Evolutionary conservation across 2,888 invertebrate genomes (phyloP), one percentile per base, ranked within the genome.

Genomic region (Drosophila infuscata): DNA sequence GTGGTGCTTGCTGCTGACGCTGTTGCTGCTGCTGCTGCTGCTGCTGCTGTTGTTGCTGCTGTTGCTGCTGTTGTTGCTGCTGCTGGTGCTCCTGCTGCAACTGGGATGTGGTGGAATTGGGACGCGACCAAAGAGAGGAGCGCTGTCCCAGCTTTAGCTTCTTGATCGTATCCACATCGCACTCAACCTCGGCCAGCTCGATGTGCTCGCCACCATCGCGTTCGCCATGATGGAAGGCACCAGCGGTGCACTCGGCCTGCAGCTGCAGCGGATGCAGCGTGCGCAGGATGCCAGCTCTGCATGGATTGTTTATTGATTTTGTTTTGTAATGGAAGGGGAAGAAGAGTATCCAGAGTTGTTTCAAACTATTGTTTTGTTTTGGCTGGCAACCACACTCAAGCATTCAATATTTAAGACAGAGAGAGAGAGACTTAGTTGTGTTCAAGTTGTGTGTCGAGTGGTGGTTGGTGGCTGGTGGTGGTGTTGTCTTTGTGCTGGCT

Each of bases 111-210:
- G 92, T 91, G 32, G 93, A 93, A 41, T 91, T 89, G 43, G 95
- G 95, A 78, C 95, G 94, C 38, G 96, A 95, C 96, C 96, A 96
- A 33, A 96, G 93, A 68, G 96, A 95, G 68, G 96, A 96, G 73
- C 95, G 94, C 89, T 96, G 94, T 38, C 96, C 96, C 79, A 96
- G 93, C 92, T 96, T 96, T 76, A 96, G 93, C 91, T 96, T 96
- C 92, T 96, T 96, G 84, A 96, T 92, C 69, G 96, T 95, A 91
- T 96, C 96, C 92, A 96, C 95, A 94, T 96, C 96, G 93, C 95
- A 95, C 91, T 96, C 96, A 63, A 95, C 95, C 91, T 96, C 96
- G 86, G 95, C 95, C 82, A 96, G 93, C 92, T 96, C 96, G 64
- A 95, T 94, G 84, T 95, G 94, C 79, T 93, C 82, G 62, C 77